phyloP scores from a whole-genome alignment of 2,113 vertebrate species.

The Pipa parva region DNA sequence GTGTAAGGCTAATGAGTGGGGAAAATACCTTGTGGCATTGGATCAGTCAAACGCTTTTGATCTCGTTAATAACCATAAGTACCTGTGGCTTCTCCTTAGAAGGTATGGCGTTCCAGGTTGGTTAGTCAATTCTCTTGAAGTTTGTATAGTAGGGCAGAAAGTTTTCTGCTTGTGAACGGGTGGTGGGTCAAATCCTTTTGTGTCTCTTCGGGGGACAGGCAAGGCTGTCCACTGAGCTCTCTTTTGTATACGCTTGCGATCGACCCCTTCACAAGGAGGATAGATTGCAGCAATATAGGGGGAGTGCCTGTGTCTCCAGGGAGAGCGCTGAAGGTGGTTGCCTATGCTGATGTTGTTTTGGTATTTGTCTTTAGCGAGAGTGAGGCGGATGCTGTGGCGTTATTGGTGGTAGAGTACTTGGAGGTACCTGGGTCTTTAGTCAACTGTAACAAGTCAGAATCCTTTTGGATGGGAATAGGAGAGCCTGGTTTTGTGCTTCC shows the following conservation, averaged over 20 bases:
- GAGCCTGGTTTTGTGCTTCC: not conserved
- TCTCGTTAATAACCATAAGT: not conserved
- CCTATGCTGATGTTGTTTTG: not conserved
- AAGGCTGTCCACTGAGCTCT: not conserved
- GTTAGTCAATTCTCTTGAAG: not conserved
- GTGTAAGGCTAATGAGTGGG: not conserved
- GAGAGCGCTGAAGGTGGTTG: not conserved
- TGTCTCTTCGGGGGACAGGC: not conserved
- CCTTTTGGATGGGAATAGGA: not conserved
- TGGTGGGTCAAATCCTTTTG: not conserved
- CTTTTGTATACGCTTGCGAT: not conserved
- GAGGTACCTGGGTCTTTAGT: not conserved
- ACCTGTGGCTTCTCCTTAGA: not conserved
- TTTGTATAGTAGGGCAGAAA: not conserved
- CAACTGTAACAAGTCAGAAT: not conserved
- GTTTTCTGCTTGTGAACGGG: not conserved
- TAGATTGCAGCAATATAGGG: not conserved
- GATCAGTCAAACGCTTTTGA: slow-evolving; percentile 2
- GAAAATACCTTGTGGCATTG: not conserved
- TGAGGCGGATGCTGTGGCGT: not conserved
- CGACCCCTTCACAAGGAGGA: not conserved
- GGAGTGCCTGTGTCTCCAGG: not conserved
- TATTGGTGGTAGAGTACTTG: not conserved
- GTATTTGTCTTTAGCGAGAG: not conserved
- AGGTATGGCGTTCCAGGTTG: not conserved